phyloP scores from a whole-genome alignment of 2,113 vertebrate species.

The Lophochroa leadbeateri region DNA sequence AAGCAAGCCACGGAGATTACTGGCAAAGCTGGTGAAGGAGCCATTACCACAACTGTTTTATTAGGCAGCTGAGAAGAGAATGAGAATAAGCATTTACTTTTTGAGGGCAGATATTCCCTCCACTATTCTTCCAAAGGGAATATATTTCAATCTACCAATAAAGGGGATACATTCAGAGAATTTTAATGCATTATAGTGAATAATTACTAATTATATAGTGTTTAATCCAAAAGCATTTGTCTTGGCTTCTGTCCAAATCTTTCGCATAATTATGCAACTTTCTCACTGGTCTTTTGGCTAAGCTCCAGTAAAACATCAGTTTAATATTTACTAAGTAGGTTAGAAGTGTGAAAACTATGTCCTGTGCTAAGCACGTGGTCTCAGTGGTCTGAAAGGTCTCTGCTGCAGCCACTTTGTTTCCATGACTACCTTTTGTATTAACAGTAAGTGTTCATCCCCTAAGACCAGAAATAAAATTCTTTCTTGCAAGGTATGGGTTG shows the following conservation, averaged over 20 bases:
- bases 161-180: neutral
- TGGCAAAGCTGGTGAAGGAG: neutral
- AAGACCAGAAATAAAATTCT: neutral
- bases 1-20: neutral
- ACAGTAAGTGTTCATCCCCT: neutral
- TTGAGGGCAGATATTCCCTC: neutral
- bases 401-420: neutral
- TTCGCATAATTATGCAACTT: neutral
- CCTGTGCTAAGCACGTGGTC: neutral
- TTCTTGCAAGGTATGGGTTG: neutral
- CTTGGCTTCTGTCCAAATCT: conserved; percentile 6
- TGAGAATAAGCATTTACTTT: neutral
- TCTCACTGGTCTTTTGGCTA: neutral
- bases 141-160: conserved; percentile 2
- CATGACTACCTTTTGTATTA: neutral
- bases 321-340: neutral
- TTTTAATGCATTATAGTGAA: neutral
- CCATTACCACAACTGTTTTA: neutral
- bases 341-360: neutral
- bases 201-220: neutral
- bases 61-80: neutral
- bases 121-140: neutral
- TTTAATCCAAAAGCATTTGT: neutral
- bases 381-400: neutral
- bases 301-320: neutral